These are phyloP conservation scores for Bergia puertoricense DNA, from an alignment of 92 coral and sea anemone genomes.

Conservation along the genomic window DNA sequence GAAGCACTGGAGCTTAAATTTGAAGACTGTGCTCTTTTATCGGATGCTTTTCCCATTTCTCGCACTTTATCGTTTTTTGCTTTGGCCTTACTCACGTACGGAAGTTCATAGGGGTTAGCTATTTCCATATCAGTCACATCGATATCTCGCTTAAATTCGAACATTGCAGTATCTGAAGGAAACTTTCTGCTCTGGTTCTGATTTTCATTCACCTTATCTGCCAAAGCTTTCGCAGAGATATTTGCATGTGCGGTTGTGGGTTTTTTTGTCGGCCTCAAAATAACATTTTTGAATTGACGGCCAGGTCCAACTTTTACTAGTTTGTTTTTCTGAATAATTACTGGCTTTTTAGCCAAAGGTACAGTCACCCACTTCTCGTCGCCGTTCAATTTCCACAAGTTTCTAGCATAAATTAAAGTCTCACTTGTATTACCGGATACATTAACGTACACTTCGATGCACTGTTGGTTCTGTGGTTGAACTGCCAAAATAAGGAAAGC, in stretches of 20 bases:
- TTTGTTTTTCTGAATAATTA: slow-evolving; percentile 3
- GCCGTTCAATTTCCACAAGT: slow-evolving; percentile 57
- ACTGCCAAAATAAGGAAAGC: slow-evolving; percentile 74
- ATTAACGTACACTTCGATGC: slow-evolving; percentile 72
- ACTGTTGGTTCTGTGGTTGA: slow-evolving; percentile 76
- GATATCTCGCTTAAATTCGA: background rate
- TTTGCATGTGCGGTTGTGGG: background rate
- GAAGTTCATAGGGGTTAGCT: too few species aligned
- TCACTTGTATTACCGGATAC: slow-evolving; percentile 50
- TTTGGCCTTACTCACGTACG: background rate
- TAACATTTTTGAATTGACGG: background rate
- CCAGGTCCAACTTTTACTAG: slow-evolving; percentile 27
- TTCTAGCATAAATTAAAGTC: slow-evolving; percentile 51
- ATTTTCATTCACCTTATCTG: background rate
- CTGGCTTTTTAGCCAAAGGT: slow-evolving; percentile 37
- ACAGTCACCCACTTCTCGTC: slow-evolving; percentile 55
- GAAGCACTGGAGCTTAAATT: background rate
- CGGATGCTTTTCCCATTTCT: too few species aligned
- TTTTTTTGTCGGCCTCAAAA: background rate
- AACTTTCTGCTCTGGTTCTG: background rate
- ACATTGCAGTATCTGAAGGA: background rate
- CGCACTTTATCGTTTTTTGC: background rate
- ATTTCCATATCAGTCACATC: background rate
- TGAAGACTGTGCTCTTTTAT: background rate
- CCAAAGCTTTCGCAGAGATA: background rate